Percentiles rank a stretch among this genome's conserved stretches.
These are phyloP conservation scores for Cotesia congregata DNA, from an alignment of 2,888 invertebrate genomes.

Conservation along the genomic window DNA sequence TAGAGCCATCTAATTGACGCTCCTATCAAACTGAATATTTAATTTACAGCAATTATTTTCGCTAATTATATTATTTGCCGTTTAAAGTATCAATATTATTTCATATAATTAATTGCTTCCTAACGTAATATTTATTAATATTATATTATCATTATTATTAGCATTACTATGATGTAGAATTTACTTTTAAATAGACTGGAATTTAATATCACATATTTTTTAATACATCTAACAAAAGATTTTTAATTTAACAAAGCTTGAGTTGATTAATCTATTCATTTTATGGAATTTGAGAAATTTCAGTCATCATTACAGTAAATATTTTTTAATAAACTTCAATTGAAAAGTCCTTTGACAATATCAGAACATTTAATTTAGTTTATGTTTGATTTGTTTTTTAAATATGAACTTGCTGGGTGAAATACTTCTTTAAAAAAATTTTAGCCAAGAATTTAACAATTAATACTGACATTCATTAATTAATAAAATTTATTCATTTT, in stretches of 20 bases:
- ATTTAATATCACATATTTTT: not conserved
- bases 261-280: not conserved
- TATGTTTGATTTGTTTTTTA: not conserved
- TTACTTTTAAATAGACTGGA: no score
- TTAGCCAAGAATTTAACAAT: not conserved
- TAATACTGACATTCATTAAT: not conserved
- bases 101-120: not conserved
- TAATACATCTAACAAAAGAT: not conserved
- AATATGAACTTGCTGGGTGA: not conserved
- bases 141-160: not conserved
- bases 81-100: not conserved
- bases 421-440: not conserved
- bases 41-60: conserved; percentile 12
- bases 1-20: no score
- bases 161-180: no score
- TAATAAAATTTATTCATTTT: not conserved
- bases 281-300: not conserved
- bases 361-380: not conserved
- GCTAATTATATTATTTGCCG: not conserved
- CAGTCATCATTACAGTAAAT: not conserved
- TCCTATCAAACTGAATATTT: no score
- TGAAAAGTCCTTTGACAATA: not conserved
- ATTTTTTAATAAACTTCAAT: not conserved
- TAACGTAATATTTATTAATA: not conserved
- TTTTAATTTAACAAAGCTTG: not conserved